Base-by-base conservation (phyloP, 2,797 vertebrate species). In the Nannoperca obscura region DNA sequence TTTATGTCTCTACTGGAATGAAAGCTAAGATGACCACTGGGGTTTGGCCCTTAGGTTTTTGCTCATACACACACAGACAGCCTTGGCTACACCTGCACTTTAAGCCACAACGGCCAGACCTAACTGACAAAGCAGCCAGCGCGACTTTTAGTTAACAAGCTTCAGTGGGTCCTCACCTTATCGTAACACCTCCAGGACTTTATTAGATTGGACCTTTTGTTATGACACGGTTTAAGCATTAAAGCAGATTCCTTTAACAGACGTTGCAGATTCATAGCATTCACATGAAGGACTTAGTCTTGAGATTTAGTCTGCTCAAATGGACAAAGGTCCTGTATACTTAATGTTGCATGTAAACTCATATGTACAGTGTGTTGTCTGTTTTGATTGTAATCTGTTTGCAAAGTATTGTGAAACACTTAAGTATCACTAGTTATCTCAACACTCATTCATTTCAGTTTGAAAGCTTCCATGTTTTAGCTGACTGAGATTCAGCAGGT, bases 91-190 rank as follows among this genome's bases (percentile, higher is more conserved):
- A 90, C 86, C 79, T 90, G 84, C 76, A 75, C 67, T 77, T 30
- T 13, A 34, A 84, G 76, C 60, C 80, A 72, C 77, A 60, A 47
- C 67, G 61, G 54, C 40, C 71, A 61, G 46, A 66, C 27, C 27
- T 86, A 86, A 89, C 86, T 84, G 73, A 82, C 84, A 76, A 38
- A 87, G 79, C 88, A 90, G 89, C 80, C 75, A 36, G 53, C 19
- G 76, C 13, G 46, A 85, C 81, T 82, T 80, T 57, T 6, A 57
- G 52, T 88, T 89, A 87, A 90, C 84, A 77, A 74, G 82, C 71
- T 71, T 84, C 74, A 62, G 74, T 34, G 10, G 81, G 58, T 81
- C 84, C 74, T 85, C 66, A 36, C 55, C 77, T 87, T 74, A 85
- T 83, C 69, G 52, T 50, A 74, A 85, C 81, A 81, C 84, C 81